Evolutionary conservation across 2,797 vertebrate species (phyloP).

Genomic region (Galago senegalensis): DNA sequence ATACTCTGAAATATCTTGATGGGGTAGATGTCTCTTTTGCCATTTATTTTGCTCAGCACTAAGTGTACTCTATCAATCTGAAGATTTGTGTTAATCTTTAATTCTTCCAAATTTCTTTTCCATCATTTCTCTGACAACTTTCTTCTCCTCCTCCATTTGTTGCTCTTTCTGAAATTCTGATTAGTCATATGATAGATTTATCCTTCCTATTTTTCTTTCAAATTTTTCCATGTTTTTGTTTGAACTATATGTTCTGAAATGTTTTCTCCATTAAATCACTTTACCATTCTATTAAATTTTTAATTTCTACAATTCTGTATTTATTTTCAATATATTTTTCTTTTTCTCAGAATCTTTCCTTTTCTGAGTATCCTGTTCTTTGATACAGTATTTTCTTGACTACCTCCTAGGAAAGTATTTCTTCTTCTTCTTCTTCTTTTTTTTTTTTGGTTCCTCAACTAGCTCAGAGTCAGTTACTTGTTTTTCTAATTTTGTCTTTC

Average conservation of each 20-base stretch:
- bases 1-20: slow-evolving; percentile 17
- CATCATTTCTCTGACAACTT: not conserved
- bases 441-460: not conserved
- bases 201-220: not conserved
- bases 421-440: not conserved
- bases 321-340: slow-evolving; percentile 33
- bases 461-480: not conserved
- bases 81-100: not conserved
- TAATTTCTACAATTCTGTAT: not conserved
- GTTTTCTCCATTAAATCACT: slow-evolving; percentile 3
- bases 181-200: not conserved
- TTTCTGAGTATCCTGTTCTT: not conserved
- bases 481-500: not conserved
- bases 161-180: slow-evolving; percentile 6
- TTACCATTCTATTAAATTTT: not conserved
- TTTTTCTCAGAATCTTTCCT: not conserved
- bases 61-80: not conserved
- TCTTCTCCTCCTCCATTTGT: not conserved
- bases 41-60: not conserved
- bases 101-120: not conserved
- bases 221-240: slow-evolving; percentile 13
- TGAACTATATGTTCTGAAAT: not conserved
- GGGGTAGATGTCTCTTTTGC: not conserved
- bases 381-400: not conserved
- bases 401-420: not conserved